Evolutionary conservation across 2,797 vertebrate species (phyloP), one percentile per base, ranked within the genome.

Genomic region (Momotus momota): DNA sequence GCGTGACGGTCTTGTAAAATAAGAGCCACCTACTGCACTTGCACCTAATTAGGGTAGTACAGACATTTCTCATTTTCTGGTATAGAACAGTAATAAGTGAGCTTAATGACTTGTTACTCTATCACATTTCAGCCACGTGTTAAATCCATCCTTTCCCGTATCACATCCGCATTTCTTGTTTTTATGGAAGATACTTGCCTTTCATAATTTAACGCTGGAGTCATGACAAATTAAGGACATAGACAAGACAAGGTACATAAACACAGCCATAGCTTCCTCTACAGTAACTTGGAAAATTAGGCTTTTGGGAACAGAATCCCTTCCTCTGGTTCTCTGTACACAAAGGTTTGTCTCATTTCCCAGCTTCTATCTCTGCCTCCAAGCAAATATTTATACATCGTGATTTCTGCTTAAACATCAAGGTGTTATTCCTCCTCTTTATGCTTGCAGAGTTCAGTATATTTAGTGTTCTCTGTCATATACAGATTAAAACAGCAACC

Each of bases 141-240:
- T 74, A 86, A 78, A 94, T 64, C 13, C 2, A 3, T 21, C 14
- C 31, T 71, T 83, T 87, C 80, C n/a, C 33, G 9, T 77, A 71
- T 14, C 22, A 35, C 23, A 12, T 57, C 10, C 69, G 21, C n/a
- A 35, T 88, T 90, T 84, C 48, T 43, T 93, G 25, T 33, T 14
- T 70, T 81, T 73, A 12, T 26, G 25, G 48, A 90, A 90, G 23
- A 52, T 22, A 52, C 10, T 84, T 10, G 4, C 72, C 62, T 89
- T 93, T 55, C 35, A 77, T 62, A 72, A 90, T 91, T 93, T 65
- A 82, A 23, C 77, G 29, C n/a, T 46, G 21, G 29, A 87, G 13
- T 80, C 40, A 35, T 55, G 88, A 43, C 58, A 72, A 86, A 92
- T 84, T 81, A 93, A 69, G 35, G 66, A 25, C 31, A 75, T 10